phyloP scores from a whole-genome alignment of 2,797 vertebrate species.

The Diplodus puntazzo region DNA sequence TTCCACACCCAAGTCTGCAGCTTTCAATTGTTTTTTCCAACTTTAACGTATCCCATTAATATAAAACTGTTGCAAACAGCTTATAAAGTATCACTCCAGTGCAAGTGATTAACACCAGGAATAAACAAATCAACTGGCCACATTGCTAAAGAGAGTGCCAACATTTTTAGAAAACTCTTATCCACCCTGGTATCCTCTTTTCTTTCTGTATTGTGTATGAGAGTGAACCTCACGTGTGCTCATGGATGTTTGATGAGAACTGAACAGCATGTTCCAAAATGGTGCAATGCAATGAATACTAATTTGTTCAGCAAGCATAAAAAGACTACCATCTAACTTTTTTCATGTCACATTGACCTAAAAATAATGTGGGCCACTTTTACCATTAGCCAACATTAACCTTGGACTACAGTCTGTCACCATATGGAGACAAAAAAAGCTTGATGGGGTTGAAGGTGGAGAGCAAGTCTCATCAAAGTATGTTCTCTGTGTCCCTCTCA shows the following conservation, averaged over 20 bases:
- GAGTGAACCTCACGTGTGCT: neutral
- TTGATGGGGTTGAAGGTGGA: neutral
- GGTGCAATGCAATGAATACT: neutral
- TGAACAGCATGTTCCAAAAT: neutral
- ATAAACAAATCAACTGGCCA: neutral
- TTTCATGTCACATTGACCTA: neutral
- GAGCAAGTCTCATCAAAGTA: conserved; percentile 27
- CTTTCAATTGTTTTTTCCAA: no score
- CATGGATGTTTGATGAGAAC: neutral
- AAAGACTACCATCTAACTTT: neutral
- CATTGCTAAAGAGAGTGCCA: neutral
- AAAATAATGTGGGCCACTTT: neutral
- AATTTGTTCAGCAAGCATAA: no score
- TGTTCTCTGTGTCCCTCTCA: conserved; percentile 44
- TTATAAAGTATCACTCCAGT: neutral
- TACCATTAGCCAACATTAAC: neutral
- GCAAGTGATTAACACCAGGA: neutral
- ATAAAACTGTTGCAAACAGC: neutral
- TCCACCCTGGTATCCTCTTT: neutral
- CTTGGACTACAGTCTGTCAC: neutral
- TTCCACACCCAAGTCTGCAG: no score
- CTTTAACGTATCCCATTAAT: no score
- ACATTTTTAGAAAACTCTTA: neutral
- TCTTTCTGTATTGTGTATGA: neutral
- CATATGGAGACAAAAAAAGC: neutral